A percentile compares a stretch with the other conserved stretches of the same genome.
Evolutionary conservation across 2,797 vertebrate genomes (phyloP).

Genomic region (Gobio occitaniae): DNA sequence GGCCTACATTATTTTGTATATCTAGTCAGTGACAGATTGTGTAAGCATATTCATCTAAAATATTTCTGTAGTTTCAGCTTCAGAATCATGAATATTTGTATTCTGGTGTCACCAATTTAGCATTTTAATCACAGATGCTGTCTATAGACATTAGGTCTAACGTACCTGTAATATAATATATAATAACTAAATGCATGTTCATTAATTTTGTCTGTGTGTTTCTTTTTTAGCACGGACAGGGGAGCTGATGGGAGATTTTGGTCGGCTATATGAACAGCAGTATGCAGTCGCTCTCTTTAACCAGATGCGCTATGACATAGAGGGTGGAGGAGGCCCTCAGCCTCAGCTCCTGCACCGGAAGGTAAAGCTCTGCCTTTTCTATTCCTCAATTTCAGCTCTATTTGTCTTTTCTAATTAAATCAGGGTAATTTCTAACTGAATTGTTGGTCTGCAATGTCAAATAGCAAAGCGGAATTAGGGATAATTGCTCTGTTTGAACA

Average conservation of each 20-base stretch:
- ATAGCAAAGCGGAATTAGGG: neutral
- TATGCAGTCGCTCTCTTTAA: conserved; percentile 91
- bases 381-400: neutral
- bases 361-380: conserved; percentile 72
- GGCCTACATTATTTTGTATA: too few relatives aligned
- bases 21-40: too few relatives aligned
- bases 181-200: neutral
- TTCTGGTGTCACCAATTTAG: too few relatives aligned
- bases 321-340: conserved; percentile 85
- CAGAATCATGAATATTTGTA: too few relatives aligned
- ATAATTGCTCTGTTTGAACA: neutral
- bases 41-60: too few relatives aligned
- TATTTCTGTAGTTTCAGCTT: too few relatives aligned
- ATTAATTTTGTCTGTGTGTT: conserved; percentile 25
- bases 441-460: neutral
- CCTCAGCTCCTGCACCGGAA: conserved; percentile 92
- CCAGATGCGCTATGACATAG: conserved; percentile 90
- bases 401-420: neutral
- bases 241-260: conserved; percentile 84
- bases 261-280: conserved; percentile 85
- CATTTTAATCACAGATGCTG: too few relatives aligned
- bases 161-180: neutral
- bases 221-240: conserved; percentile 79
- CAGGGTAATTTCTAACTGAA: neutral
- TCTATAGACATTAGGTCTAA: neutral